Evolutionary conservation across 2,113 vertebrate genomes (phyloP).

Genomic region (Actinemys pallida): DNA sequence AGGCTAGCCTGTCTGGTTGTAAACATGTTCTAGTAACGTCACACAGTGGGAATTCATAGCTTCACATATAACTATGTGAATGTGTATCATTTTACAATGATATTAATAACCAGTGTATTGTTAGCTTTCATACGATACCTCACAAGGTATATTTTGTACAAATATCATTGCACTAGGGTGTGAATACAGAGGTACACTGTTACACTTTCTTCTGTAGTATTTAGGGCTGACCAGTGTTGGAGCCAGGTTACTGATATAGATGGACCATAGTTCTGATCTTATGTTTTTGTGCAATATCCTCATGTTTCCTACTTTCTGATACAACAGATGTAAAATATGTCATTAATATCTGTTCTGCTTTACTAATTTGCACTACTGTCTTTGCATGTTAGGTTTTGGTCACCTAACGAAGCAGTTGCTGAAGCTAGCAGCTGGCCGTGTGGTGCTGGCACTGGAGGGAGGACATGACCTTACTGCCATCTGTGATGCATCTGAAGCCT

Average conservation of each 20-base stretch:
- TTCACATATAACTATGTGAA: background rate
- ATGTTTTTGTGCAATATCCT: background rate
- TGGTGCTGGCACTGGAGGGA: conserved; percentile 80
- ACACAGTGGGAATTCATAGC: background rate
- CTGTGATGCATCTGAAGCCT: conserved; percentile 84
- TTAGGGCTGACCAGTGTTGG: background rate
- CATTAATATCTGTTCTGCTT: conserved; percentile 37
- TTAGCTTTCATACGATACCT: background rate
- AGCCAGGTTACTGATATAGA: conserved; percentile 1
- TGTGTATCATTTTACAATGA: background rate
- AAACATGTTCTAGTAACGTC: background rate
- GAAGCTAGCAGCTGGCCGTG: conserved; percentile 80
- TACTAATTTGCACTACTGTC: conserved; percentile 67
- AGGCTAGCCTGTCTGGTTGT: background rate
- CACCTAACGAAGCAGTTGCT: conserved; percentile 83
- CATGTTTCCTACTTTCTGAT: background rate
- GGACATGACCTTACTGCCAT: conserved; percentile 84
- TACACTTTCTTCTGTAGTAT: conserved; percentile 1
- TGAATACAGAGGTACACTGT: background rate
- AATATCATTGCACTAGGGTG: background rate
- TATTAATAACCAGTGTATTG: background rate
- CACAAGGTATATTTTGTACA: background rate
- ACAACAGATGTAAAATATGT: conserved; percentile 9
- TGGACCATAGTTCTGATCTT: background rate
- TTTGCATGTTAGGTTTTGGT: conserved; percentile 79